Base-by-base conservation (phyloP, 2,888 invertebrate genomes). In the Caenorhabditis sp. region DNA sequence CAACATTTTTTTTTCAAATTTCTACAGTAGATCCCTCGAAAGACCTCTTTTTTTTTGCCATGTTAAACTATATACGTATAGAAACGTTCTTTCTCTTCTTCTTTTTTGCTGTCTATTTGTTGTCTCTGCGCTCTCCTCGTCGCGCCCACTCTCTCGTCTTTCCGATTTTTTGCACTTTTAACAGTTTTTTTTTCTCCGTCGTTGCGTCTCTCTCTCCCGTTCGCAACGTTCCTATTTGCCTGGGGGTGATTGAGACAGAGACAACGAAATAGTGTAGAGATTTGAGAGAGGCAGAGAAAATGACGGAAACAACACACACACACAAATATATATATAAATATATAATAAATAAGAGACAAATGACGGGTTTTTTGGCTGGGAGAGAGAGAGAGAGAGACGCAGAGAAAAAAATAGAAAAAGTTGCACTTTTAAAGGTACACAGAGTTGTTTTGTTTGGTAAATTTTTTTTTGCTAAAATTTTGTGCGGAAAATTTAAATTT, bases 91-190 rank as follows among this genome's bases (percentile, higher is more conserved):
- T 61, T 53, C 57, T 37, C 36, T 27, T 24, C 21, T 6, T 49
- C 21, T 54, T 8, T 58, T 50, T 58, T 24, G n/a, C n/a, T n/a
- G n/a, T n/a, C n/a, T n/a, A n/a, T 63, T 12, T 24, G 0, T 31
- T 31, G 5, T 31, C 31, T 43, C 43, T 5, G 5, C 43, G 14
- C 37, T 54, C 65, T 66, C 65, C 26, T 23, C 5, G 14, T 27
- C 12, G 24, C 27, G 36, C 54, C n/a, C 27, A 51, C 49, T 58
- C 66, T 66, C 66, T 70, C 53, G 53, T 27, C 31, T 4, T 10
- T 10, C 5, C 31, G 31, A 6, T 31, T 31, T 57, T 27, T 61
- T 66, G 66, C 70, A 66, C 70, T 70, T 70, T 70, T 70, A 62
- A 36, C 31, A 66, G 66, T 62, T 62, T 58, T 66, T 70, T 70